Base-by-base conservation (phyloP, 2,113 vertebrate species). In the Jacana jacana region DNA sequence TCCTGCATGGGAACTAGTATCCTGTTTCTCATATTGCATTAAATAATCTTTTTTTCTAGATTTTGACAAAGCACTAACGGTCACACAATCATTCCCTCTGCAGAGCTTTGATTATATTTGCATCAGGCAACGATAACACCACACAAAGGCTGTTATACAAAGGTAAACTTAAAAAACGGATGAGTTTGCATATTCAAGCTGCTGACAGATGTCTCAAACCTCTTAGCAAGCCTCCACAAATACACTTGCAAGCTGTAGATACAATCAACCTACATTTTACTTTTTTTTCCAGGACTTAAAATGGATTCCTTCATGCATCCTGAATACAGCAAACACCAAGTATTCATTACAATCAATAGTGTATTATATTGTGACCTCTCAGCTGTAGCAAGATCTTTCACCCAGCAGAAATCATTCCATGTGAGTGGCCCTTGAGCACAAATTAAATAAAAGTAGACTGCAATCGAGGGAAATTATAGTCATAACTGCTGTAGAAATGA, bases 381-480 rank as follows among this genome's bases (percentile, higher is more conserved):
- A 95, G 95, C 97, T 96, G 92, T 76, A 95, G 88, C 57, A 81
- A 97, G 96, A 97, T 96, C 96, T 95, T 97, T 98, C 93, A 97
- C 95, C 95, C 93, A 96, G 89, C 91, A 92, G 95, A 98, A 98
- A 97, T 96, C 95, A 95, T 95, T 98, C 94, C 83, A 83, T 64
- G 33, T 96, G 95, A 97, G 98, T 95, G 84, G 95, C 96, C 91
- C 98, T 98, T 97, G 89, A 98, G 96, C 95, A 97, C 96, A 98
- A 98, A 98, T 98, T 97, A 98, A 98, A 98, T 97, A 97, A 97
- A 97, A 97, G 89, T 95, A 97, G 94, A 88, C 95, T 94, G 97
- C 96, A 97, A 96, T 97, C 10, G 75, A 97, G 93, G 96, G 76
- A 98, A 97, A 98, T 97, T 95, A 96, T 86, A 97, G 96, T 82